Conservation (phyloP, 2,113 vertebrate species). For the Onychostruthus taczanowskii region DNA sequence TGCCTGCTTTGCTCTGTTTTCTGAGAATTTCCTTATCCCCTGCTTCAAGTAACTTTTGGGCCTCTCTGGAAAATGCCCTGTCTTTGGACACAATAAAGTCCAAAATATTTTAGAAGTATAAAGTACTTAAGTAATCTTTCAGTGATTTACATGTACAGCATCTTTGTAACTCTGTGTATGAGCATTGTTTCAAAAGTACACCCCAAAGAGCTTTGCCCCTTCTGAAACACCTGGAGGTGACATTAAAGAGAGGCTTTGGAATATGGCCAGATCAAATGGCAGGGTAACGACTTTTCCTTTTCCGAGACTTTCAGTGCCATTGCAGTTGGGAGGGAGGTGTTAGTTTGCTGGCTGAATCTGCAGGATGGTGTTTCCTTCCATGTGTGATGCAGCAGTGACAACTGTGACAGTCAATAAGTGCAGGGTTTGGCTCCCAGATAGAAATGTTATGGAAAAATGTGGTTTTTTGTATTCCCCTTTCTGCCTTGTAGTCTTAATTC, state of each 20-base stretch:
- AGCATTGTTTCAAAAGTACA: accelerated
- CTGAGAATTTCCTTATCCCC: background rate
- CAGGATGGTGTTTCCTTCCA: background rate
- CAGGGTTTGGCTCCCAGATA: background rate
- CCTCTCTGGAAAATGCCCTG: accelerated
- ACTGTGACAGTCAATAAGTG: background rate
- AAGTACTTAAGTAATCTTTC: background rate
- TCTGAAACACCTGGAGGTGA: background rate
- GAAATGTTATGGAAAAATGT: background rate
- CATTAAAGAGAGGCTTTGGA: background rate
- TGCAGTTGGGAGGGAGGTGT: background rate
- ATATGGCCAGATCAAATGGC: background rate
- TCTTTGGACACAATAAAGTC: background rate
- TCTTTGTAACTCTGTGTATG: background rate
- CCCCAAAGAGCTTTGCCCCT: background rate
- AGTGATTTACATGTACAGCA: background rate
- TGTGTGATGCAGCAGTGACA: background rate
- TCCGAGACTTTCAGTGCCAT: background rate
- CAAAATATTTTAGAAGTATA: background rate
- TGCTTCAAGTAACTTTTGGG: background rate
- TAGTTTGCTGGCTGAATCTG: background rate
- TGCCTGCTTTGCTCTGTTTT: background rate
- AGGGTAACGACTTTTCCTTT: background rate
- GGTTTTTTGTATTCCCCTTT: background rate
- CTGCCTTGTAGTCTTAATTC: background rate